Evolutionary conservation across 2,113 vertebrate genomes (phyloP), one percentile per base, ranked within the genome.

Genomic region (Chaetops frenatus): DNA sequence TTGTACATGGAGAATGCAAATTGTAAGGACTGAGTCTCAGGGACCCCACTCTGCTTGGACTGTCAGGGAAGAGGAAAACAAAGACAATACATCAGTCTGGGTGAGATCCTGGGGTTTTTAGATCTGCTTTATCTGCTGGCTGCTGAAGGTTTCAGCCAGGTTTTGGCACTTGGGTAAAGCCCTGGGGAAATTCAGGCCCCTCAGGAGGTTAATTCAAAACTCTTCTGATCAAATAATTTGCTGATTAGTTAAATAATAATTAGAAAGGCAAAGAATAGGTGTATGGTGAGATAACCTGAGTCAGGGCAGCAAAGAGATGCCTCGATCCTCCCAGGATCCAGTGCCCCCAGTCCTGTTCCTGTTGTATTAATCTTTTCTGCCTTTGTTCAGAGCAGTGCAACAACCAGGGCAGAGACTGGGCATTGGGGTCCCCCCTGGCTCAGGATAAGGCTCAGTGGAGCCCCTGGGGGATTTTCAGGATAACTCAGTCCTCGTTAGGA

Each of bases 1-100:
- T 21, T 50, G 71, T 54, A 47, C 72, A 76, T 20, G 18, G 31
- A 86, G 93, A 97, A 97, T 97, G 86, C 90, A 96, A 84, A 97
- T 95, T 15, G n/a, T 82, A 76, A 94, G 62, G 69, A 42, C 45
- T 2, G 11, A 79, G 57, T n/a, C 56, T 36, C 38, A 81, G 81
- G 83, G 83, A 93, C 47, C 15, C 4, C 19, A 33, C 28, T 90
- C 54, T 69, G 45, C 66, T 81, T 90, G 64, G 74, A n/a, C 73
- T 88, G 74, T 72, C 81, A 90, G 79, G 54, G 54, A 48, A 19
- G 1, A 11, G 74, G 86, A 71, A 83, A 96, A 90, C 80, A 90
- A 96, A 90, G 88, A 64, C 24, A 60, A 51, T 61, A 10, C 42
- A 70, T 85, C 86, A 29, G 50, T 40, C 61, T 71, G 77, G 62